Base-by-base conservation (phyloP, 2,797 vertebrate genomes). In the Emys orbicularis region DNA sequence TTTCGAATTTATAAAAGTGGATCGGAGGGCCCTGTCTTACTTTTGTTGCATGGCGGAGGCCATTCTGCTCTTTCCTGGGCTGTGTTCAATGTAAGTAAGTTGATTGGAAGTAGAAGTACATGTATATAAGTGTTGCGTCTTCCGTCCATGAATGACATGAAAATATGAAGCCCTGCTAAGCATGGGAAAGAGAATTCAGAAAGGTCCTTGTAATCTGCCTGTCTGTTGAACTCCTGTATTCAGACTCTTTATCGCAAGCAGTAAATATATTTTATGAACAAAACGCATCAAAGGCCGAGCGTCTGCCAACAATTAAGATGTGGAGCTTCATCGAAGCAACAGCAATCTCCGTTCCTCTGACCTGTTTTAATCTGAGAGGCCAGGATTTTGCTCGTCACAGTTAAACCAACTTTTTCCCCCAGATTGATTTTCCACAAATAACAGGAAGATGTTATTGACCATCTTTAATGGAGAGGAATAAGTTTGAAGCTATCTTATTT, bases 1-100 rank as follows among this genome's bases (percentile, higher is more conserved):
- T 99, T 99, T 98, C 99, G 99, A 98, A 98, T 99, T 98, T 99
- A 99, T 98, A 99, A 99, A 97, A 99, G 99, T 31, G 99, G 99
- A 8, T 97, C 98, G 19, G 98, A 99, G 84, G 99, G 99, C 6
- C 99, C 99, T 3, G 99, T 99, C 59, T 95, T 99, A 88, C 97
- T 99, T 25, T 98, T 99, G 47, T 97, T 99, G 23, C 99, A 99
- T 0, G 99, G 99, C 27, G 99, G 99, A 96, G 99, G 99, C 61
- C 99, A 99, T 97, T 99, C 99, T 88, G 99, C 99, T 1, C 99
- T 99, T 19, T 99, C 99, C 96, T 99, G 99, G 99, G 99, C 99
- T 5, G 99, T 99, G 2, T 99, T 99, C 95, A 99, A 99, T 81
- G 99, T 99, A 96, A 99, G 99, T 98, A 89, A 95, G 82, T 94